These are phyloP conservation scores for Macrotis lagotis DNA, from an alignment of 2,113 vertebrate species.

Conservation along the genomic window DNA sequence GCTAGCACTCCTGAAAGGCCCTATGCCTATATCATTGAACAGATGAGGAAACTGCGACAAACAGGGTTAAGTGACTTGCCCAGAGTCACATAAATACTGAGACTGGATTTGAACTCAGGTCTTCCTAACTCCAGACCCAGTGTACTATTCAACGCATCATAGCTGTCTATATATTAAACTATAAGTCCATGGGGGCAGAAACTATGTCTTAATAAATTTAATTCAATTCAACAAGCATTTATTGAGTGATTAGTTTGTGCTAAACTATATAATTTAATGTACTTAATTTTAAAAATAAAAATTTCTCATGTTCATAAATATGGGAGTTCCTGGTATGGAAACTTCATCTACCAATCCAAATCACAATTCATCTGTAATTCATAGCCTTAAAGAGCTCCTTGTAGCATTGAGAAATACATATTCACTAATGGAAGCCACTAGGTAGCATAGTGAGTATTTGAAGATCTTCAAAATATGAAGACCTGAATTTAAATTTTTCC, in stretches of 20 bases:
- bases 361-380: neutral
- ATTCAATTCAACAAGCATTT: neutral
- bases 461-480: too few relatives aligned
- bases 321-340: neutral
- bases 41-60: too few relatives aligned
- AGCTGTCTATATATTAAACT: neutral
- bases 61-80: neutral
- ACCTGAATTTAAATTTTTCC: too few relatives aligned
- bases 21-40: too few relatives aligned
- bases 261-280: neutral
- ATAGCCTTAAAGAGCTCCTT: neutral
- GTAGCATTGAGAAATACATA: neutral
- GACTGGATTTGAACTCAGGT: neutral
- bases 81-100: neutral
- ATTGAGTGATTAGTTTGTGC: neutral
- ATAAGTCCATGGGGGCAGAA: neutral
- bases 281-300: neutral
- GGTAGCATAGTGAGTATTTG: too few relatives aligned
- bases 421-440: too few relatives aligned
- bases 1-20: too few relatives aligned
- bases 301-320: neutral
- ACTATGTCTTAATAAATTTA: neutral
- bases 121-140: neutral
- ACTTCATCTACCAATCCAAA: neutral
- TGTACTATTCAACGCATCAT: neutral